Evolutionary conservation across 2,888 invertebrate species (phyloP).

Genomic region (Bombylius major): DNA sequence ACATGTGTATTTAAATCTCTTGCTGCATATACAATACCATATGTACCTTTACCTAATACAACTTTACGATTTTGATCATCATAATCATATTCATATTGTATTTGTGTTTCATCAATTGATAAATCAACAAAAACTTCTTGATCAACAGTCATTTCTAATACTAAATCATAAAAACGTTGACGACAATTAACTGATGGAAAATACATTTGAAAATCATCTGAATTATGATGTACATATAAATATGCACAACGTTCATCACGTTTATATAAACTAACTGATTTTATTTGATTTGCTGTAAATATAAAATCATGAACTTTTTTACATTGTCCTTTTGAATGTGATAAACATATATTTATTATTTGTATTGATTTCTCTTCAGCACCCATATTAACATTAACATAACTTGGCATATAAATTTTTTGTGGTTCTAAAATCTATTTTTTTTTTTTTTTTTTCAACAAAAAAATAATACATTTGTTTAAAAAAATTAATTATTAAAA

Average conservation of each 20-base stretch:
- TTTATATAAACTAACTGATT: slow-evolving; percentile 70
- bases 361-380: slow-evolving; percentile 87
- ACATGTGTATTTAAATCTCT: slow-evolving; percentile 86
- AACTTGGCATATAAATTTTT: slow-evolving; percentile 88
- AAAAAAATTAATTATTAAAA: too few species aligned
- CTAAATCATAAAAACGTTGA: slow-evolving; percentile 69
- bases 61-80: slow-evolving; percentile 81
- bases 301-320: slow-evolving; percentile 87
- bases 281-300: slow-evolving; percentile 62
- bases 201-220: slow-evolving; percentile 97
- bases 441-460: too few species aligned
- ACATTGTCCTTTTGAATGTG: slow-evolving; percentile 62
- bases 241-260: slow-evolving; percentile 91
- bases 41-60: slow-evolving; percentile 87
- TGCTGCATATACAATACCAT: slow-evolving; percentile 90
- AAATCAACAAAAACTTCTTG: slow-evolving; percentile 68
- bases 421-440: slow-evolving; percentile 73
- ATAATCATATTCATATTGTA: slow-evolving; percentile 86
- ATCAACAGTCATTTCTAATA: slow-evolving; percentile 78
- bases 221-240: slow-evolving; percentile 94
- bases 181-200: slow-evolving; percentile 82
- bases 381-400: slow-evolving; percentile 87
- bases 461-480: too few species aligned
- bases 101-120: slow-evolving; percentile 57
- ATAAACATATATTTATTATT: slow-evolving; percentile 74